A percentile compares a stretch with the other conserved stretches of the same genome.
These are phyloP conservation scores for Martes martes DNA, from an alignment of 2,113 vertebrate genomes.

Conservation along the genomic window DNA sequence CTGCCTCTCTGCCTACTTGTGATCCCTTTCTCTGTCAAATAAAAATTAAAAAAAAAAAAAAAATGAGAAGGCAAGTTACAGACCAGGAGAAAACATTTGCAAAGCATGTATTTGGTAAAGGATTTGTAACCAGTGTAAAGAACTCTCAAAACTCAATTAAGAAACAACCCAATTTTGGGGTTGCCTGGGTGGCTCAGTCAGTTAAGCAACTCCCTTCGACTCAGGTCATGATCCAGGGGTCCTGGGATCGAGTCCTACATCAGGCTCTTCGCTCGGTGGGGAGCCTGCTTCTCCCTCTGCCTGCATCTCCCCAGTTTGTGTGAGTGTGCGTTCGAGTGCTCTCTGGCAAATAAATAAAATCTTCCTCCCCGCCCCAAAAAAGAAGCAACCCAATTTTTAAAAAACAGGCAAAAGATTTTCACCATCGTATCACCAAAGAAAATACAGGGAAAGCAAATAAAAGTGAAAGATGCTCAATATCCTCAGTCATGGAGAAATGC, in stretches of 20 bases:
- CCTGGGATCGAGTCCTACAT: neutral
- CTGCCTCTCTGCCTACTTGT: too few species aligned
- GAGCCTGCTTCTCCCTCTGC: too few species aligned
- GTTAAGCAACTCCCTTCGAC: neutral
- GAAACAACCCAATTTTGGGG: neutral
- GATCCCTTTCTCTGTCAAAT: too few species aligned
- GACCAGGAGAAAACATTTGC: neutral
- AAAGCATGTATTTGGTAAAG: neutral
- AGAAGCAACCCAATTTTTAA: neutral
- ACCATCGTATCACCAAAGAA: neutral
- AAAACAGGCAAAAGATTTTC: neutral
- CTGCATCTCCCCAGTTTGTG: too few species aligned
- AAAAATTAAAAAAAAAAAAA: too few species aligned
- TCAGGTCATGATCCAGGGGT: neutral
- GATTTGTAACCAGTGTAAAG: neutral
- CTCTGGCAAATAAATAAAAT: too few species aligned
- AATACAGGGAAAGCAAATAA: neutral
- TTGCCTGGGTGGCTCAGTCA: neutral
- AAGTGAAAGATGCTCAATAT: neutral
- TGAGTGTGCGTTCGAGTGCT: too few species aligned
- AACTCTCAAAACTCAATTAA: neutral
- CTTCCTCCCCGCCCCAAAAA: too few species aligned
- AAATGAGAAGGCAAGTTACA: neutral
- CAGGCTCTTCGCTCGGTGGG: neutral
- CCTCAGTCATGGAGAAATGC: neutral